Evolutionary conservation across 2,113 vertebrate species (phyloP), one percentile per base, ranked within the genome.

Genomic region (Thinocorus orbignyianus): DNA sequence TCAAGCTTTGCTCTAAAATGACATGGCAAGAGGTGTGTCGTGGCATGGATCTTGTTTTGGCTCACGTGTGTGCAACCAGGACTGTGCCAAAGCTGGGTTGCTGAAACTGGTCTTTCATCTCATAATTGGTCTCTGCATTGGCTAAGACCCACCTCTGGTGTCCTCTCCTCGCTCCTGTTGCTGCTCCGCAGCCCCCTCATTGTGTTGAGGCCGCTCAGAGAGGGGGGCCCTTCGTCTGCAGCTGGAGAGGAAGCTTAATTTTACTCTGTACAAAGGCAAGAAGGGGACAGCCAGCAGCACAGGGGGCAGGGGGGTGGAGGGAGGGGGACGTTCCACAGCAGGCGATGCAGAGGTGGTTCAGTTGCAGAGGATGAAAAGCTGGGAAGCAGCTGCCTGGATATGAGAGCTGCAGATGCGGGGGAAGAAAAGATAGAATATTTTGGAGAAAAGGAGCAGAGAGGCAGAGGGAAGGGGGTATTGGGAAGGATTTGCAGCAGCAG

Each of bases 21-120:
- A 5, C 3, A 2, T 0, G 6, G 18, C 9, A 42, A 13, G 51
- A 46, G 25, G 3, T 13, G 9, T n/a, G 11, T n/a, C n/a, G 1
- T 1, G 10, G 74, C 42, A 2, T 6, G 22, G 58, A 6, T 22
- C 37, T 11, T 58, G 1, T 1, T 33, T 37, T 39, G 66, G n/a
- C 20, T 6, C 33, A 3, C 28, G 8, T 13, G 4, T 1, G 0
- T 25, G 86, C 26, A 33, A 9, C 33, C 46, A 46, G 44, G 44
- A 16, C 46, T 46, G 46, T 46, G 46, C 18, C 39, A 54, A 77
- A 86, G 55, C 41, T 46, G 22, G 17, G 39, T 8, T 58, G 33
- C 64, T 86, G 31, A 66, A 48, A 37, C 28, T 20, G 31, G 5
- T 31, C 25, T 60, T 48, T 48, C 23, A 33, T 15, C 33, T 52